Evolutionary conservation across 2,113 vertebrate species (phyloP).

Genomic region (Mirza zaza): DNA sequence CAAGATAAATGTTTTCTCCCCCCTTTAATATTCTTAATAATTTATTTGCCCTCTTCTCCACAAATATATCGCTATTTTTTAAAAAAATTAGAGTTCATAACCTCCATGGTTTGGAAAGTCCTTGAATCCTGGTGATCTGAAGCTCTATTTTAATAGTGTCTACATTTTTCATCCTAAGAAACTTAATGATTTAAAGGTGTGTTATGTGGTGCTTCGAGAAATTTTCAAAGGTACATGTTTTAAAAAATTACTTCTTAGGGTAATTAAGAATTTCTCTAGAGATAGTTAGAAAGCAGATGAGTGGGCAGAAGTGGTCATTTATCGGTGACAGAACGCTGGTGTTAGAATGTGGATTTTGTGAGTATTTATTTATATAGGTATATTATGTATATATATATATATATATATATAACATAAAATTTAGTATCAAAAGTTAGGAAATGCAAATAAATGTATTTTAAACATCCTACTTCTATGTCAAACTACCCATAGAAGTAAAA

Average conservation of each 20-base stretch:
- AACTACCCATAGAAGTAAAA: not conserved
- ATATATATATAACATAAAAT: not conserved
- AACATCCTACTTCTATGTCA: not conserved
- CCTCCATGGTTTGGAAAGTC: constrained; percentile 14
- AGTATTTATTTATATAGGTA: not conserved
- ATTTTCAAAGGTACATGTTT: constrained; percentile 20
- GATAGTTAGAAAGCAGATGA: constrained; percentile 10
- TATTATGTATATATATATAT: not conserved
- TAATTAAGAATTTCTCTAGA: constrained; percentile 32
- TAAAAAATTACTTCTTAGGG: not conserved
- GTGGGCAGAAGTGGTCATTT: not conserved
- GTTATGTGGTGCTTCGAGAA: constrained; percentile 2
- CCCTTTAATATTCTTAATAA: not conserved
- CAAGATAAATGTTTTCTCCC: not conserved
- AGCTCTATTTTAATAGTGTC: constrained; percentile 33
- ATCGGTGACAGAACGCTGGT: not conserved
- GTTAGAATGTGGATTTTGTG: not conserved
- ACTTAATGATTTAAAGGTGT: constrained; percentile 18
- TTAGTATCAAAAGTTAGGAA: constrained; percentile 40
- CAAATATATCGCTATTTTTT: not conserved
- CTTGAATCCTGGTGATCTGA: constrained; percentile 42
- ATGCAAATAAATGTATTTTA: not conserved
- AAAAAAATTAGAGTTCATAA: not conserved
- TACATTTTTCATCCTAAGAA: constrained; percentile 55
- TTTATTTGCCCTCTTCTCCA: constrained; percentile 29